Evolutionary conservation across 2,888 invertebrate species (phyloP), one percentile per base, ranked within the genome.

Genomic region (Villa cingulata): DNA sequence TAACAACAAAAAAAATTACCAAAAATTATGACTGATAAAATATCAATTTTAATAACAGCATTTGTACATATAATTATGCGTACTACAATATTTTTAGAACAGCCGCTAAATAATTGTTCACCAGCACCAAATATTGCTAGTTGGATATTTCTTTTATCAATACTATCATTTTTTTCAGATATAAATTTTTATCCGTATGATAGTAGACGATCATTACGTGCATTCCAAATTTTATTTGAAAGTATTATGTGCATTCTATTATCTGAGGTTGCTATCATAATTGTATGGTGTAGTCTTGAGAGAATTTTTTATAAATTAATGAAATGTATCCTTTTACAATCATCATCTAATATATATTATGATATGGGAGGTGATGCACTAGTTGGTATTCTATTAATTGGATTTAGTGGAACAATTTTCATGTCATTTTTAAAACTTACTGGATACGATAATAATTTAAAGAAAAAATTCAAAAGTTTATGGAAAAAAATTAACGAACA

Each of bases 351-450:
- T 40, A 44, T 54, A 39, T 54, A 54, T 41, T 48, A 52, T 34
- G 51, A 52, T 23, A 50, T 54, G 47, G 52, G 52, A 18, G 54
- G 54, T n/a, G 54, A 54, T 40, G 43, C 45, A 15, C 29, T 54
- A 15, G 43, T 23, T 23, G 23, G 23, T 23, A 7, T 23, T 23
- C 23, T 23, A 7, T 23, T 23, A 23, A 23, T 7, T 23, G 23
- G 23, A 23, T 23, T 23, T 23, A 23, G 23, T 23, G 23, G 4
- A 23, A 6, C 7, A 7, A 23, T 23, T 6, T 23, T 23, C 7
- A 6, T 23, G 23, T 4, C 7, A 23, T 23, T 23, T 23, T 23
- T 23, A 6, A 23, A 23, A 23, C 5, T 23, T 23, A 23, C 23
- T 6, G 5, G 7, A 23, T 23, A 23, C 7, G 23, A 23, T 6